Conservation (phyloP, 2,797 vertebrate genomes). For the Cryptoblepharus egeriae region DNA sequence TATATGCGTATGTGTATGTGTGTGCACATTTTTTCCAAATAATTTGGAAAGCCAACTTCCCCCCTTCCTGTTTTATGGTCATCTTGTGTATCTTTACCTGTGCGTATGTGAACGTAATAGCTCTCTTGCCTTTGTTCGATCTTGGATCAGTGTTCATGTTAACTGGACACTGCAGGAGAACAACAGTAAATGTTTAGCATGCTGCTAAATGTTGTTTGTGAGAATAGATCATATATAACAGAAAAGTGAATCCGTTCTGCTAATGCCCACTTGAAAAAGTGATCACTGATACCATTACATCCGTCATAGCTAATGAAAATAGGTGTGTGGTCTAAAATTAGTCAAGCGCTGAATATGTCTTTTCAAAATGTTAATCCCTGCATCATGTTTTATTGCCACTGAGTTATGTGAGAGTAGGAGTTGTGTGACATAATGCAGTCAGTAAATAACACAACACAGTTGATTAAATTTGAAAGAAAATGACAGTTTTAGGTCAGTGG, state of each 20-base stretch:
- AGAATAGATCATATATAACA: neutral
- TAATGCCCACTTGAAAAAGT: neutral
- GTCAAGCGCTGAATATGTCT: neutral
- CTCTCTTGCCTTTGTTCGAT: neutral
- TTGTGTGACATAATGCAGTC: slow-evolving; percentile 48
- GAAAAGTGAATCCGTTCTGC: neutral
- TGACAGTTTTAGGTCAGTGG: neutral
- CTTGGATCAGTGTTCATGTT: neutral
- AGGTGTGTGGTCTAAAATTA: slow-evolving; percentile 39
- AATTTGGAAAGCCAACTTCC: slow-evolving; percentile 31
- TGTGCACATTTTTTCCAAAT: slow-evolving; percentile 42
- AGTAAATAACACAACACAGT: slow-evolving; percentile 44
- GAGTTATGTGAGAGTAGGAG: neutral
- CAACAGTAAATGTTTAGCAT: neutral
- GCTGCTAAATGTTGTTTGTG: neutral
- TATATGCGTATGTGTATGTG: neutral
- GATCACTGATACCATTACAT: fast-evolving
- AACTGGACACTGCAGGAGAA: neutral
- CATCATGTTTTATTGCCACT: slow-evolving; percentile 28
- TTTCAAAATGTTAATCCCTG: slow-evolving; percentile 56
- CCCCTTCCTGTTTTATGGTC: neutral
- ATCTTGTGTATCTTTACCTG: neutral
- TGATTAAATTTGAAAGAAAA: slow-evolving; percentile 37
- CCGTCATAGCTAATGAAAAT: neutral
- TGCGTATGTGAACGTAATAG: neutral